Percentiles rank a stretch among this genome's conserved stretches.
Conservation (phyloP, 1,140 invertebrate genomes). For the Bombus difficillimus region DNA sequence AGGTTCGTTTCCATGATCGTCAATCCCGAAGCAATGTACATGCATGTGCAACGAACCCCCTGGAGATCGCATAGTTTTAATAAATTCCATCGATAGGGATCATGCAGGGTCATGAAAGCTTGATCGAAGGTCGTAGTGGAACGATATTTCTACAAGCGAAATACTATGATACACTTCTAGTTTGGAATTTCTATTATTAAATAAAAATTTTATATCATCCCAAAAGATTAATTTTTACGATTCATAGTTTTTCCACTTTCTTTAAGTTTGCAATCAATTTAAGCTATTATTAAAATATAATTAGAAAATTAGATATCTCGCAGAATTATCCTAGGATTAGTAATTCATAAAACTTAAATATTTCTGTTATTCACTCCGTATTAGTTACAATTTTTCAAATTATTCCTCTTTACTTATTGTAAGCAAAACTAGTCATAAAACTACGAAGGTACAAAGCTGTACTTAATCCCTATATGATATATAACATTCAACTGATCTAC, state of each 20-base stretch:
- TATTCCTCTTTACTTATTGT: too few species aligned
- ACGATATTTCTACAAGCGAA: background rate
- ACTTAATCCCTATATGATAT: too few species aligned
- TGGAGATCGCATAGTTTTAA: conserved; percentile 26
- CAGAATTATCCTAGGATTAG: background rate
- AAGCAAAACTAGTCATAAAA: too few species aligned
- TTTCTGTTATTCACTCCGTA: too few species aligned
- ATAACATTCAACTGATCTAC: too few species aligned
- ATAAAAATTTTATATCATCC: background rate
- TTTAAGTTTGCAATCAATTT: background rate
- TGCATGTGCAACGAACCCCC: background rate
- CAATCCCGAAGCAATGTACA: conserved; percentile 43
- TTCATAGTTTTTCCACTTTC: background rate
- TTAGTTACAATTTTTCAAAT: too few species aligned
- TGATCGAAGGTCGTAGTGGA: background rate
- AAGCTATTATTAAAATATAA: background rate
- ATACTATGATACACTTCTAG: background rate
- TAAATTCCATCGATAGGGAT: conserved; percentile 34
- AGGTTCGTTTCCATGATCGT: conserved; percentile 22
- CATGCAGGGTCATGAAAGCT: background rate
- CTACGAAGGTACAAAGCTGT: too few species aligned
- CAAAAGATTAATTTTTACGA: background rate
- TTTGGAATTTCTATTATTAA: background rate
- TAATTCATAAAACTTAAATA: background rate
- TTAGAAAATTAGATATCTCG: too few species aligned